These are phyloP conservation scores for Seira musarum DNA, from an alignment of 2,888 invertebrate genomes.

Conservation along the genomic window DNA sequence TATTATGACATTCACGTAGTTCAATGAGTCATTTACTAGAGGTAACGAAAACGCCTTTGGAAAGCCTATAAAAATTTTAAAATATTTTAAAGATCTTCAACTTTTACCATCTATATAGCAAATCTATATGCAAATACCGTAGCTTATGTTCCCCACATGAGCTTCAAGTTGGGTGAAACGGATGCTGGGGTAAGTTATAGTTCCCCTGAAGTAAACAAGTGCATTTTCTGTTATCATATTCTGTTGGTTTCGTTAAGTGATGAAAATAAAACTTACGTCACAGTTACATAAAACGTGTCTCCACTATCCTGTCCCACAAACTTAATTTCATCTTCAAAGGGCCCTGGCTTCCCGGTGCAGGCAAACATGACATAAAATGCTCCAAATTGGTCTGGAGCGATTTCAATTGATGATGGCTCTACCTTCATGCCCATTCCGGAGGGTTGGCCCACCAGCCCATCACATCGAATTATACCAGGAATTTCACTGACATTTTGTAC, in stretches of 20 bases:
- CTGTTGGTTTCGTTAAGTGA: not conserved
- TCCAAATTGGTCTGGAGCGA: conserved; percentile 55
- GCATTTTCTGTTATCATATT: not conserved
- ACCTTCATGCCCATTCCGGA: conserved; percentile 49
- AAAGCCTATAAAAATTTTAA: conserved; percentile 45
- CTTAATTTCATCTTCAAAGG: conserved; percentile 55
- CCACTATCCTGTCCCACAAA: conserved; percentile 43
- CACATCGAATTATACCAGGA: conserved; percentile 52
- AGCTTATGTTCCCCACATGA: conserved; percentile 55
- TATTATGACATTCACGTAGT: conserved; percentile 44
- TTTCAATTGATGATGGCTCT: conserved; percentile 44
- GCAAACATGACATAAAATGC: conserved; percentile 62
- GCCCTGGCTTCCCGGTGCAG: conserved; percentile 49
- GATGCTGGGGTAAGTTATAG: conserved; percentile 51
- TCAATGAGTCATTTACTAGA: conserved; percentile 61
- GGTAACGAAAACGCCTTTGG: conserved; percentile 50
- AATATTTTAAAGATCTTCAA: not conserved
- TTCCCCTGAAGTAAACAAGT: conserved; percentile 35
- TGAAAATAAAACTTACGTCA: conserved; percentile 40
- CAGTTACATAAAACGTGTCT: conserved; percentile 47
- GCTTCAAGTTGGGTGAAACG: conserved; percentile 35
- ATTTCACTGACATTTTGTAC: conserved; percentile 61
- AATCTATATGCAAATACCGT: conserved; percentile 57
- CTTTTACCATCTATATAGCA: too few relatives aligned
- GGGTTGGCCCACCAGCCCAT: conserved; percentile 30